Percentiles rank a stretch among this genome's conserved stretches.
Evolutionary conservation across 2,113 vertebrate genomes (phyloP).

Genomic region (Laticauda laticaudata): DNA sequence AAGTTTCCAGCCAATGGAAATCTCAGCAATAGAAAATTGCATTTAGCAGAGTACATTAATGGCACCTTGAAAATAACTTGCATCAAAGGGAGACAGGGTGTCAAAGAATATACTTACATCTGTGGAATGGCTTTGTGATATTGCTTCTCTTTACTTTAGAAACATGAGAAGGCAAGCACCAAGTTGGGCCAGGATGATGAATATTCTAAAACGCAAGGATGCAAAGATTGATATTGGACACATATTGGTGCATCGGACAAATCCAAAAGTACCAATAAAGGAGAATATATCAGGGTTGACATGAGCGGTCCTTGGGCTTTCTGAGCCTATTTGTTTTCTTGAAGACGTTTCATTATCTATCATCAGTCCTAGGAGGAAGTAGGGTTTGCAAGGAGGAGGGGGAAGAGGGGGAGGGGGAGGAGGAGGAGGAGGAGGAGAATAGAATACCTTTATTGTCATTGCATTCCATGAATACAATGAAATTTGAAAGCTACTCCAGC

Average conservation of each 20-base stretch:
- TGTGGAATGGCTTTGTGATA: not conserved
- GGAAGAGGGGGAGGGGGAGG: too few relatives aligned
- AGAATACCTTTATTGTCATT: too few relatives aligned
- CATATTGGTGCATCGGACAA: not conserved
- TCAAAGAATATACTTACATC: not conserved
- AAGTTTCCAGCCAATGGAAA: constrained; percentile 2
- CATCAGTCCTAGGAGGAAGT: too few relatives aligned
- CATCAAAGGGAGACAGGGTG: not conserved
- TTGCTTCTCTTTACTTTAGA: not conserved
- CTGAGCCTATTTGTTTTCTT: too few relatives aligned
- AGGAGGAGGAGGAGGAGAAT: too few relatives aligned
- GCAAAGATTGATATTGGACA: not conserved
- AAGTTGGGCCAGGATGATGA: not conserved
- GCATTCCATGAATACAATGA: too few relatives aligned
- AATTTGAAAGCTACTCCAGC: too few relatives aligned
- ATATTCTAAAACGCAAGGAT: not conserved
- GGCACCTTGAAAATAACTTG: not conserved
- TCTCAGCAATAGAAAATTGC: not conserved
- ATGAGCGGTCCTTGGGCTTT: too few relatives aligned
- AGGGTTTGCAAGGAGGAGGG: too few relatives aligned
- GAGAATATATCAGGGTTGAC: too few relatives aligned
- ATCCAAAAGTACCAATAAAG: not conserved
- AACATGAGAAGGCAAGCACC: not conserved
- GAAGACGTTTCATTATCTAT: too few relatives aligned
- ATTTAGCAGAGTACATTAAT: not conserved